phyloP scores from a whole-genome alignment of 2,113 vertebrate species.

The Felis chaus region DNA sequence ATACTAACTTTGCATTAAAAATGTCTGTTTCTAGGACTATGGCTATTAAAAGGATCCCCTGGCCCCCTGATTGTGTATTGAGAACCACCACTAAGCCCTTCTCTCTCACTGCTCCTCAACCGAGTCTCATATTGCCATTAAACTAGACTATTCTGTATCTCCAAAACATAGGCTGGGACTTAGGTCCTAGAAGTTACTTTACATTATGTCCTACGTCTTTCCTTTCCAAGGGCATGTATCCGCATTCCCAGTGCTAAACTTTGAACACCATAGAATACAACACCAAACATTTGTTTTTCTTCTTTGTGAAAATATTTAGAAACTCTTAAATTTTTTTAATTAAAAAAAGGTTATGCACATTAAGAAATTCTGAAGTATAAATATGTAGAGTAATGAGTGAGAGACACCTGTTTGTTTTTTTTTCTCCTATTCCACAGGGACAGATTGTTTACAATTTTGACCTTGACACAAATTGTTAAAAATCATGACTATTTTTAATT shows the following conservation, averaged over 20 bases:
- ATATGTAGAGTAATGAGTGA: neutral
- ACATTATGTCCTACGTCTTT: neutral
- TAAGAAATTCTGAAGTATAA: neutral
- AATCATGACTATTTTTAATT: neutral
- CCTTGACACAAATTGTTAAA: neutral
- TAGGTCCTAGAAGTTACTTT: neutral
- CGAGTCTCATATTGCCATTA: neutral
- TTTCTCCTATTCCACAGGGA: neutral
- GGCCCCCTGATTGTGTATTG: neutral
- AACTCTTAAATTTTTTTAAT: neutral
- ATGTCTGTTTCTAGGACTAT: neutral
- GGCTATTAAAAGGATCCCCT: neutral
- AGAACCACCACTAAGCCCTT: neutral
- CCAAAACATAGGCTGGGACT: neutral
- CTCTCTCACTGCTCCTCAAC: neutral
- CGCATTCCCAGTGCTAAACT: too few species aligned
- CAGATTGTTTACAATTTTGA: neutral
- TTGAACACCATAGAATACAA: neutral
- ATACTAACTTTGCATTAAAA: neutral
- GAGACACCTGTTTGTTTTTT: neutral
- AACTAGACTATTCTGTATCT: neutral
- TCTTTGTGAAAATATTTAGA: slow-evolving; percentile 5
- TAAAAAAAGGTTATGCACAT: neutral
- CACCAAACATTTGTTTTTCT: neutral
- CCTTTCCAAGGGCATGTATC: neutral